phyloP scores from a whole-genome alignment of 2,797 vertebrate species.

The Pseudocheirus occidentalis region DNA sequence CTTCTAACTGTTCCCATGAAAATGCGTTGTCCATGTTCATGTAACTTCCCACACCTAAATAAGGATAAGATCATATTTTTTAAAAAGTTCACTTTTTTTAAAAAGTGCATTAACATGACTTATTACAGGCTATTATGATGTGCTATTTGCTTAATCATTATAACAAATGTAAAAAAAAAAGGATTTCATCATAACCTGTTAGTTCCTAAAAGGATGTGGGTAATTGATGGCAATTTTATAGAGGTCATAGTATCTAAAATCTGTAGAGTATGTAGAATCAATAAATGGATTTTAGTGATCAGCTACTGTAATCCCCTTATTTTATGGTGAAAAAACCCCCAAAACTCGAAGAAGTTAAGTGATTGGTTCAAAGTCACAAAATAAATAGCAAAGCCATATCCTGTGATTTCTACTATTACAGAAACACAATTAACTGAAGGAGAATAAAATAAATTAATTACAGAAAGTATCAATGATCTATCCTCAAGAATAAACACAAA shows the following conservation, averaged over 20 bases:
- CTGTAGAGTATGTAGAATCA: not conserved
- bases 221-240: not conserved
- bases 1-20: not conserved
- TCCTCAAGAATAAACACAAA: conserved; percentile 28
- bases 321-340: not conserved
- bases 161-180: not conserved
- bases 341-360: not conserved
- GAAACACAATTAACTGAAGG: conserved; percentile 9
- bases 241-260: not conserved
- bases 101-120: not conserved
- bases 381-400: conserved; percentile 15
- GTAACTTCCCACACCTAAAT: not conserved
- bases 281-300: not conserved
- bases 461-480: conserved; percentile 20
- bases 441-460: conserved; percentile 29
- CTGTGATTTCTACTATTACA: not conserved
- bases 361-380: not conserved
- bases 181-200: conserved; percentile 18
- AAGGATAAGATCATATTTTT: conserved; percentile 12
- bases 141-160: not conserved
- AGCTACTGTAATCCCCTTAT: not conserved
- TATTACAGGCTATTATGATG: conserved; percentile 26
- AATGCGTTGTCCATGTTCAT: not conserved
- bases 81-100: conserved; percentile 10
- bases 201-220: conserved; percentile 32